Base-by-base conservation (phyloP, 2,113 vertebrate species). In the Pygoscelis antarcticus region DNA sequence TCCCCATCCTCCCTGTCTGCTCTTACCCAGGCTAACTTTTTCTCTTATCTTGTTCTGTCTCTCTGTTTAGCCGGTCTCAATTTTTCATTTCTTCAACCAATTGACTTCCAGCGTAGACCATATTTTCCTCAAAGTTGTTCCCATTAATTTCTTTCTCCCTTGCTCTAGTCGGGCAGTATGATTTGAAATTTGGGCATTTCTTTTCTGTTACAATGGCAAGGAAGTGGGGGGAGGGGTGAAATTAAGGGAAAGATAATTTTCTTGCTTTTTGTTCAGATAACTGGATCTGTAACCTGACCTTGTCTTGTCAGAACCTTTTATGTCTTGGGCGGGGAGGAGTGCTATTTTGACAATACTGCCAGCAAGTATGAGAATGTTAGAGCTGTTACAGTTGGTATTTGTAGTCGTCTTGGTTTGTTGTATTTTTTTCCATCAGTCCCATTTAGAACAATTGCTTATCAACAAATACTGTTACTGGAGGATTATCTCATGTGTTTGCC, bases 81-180 rank as follows among this genome's bases (percentile, higher is more conserved):
- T 30, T 71, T 86, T 51, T 83, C 6, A 23, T 44, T 84, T 68
- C 22, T 75, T 81, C n/a, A 68, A 16, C 34, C 3, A 20, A 1
- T 8, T 2, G 2, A 18, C 32, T 70, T 75, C 34, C 22, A 62
- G 0, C 36, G 14, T 44, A 32, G 40, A 44, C 22, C 2, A 0
- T 29, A 23, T 66, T 68, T 91, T 57, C 23, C 17, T 61, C 4
- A 9, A 25, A 51, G 32, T 51, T 83, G 4, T 42, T 90, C 15
- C 11, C 9, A 38, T 49, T 76, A 19, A 49, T 87, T 86, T 76
- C 5, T 75, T 78, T 51, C 13, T 51, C 7, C 10, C 4, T 84
- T 75, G 11, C 14, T 46, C 9, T 44, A 18, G 30, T 49, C 27
- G 34, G 14, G 4, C 34, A 46, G 12, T 72, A 19, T 89, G 29